These are phyloP conservation scores for Terrapene triunguis DNA, from an alignment of 2,113 vertebrate genomes.

Conservation along the genomic window DNA sequence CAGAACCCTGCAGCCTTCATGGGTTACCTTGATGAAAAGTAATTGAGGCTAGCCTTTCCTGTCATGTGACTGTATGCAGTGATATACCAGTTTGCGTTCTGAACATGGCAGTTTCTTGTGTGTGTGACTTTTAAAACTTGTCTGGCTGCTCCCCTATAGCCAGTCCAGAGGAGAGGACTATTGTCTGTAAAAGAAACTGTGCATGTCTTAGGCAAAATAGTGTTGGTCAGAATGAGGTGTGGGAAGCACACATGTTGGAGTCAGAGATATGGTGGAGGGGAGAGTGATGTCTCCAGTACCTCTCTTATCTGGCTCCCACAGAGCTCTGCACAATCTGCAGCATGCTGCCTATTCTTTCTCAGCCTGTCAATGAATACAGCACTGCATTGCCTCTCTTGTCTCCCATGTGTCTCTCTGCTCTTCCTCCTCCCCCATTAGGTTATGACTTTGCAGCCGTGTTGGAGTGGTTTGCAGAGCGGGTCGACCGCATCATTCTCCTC, in stretches of 20 bases:
- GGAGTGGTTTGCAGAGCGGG: constrained; percentile 97
- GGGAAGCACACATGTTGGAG: neutral
- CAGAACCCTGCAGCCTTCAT: neutral
- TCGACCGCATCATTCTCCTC: constrained; percentile 96
- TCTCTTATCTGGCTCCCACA: neutral
- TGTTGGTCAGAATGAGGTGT: neutral
- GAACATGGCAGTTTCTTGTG: neutral
- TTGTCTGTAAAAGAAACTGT: neutral
- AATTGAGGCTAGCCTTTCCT: neutral
- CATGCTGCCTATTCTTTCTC: neutral
- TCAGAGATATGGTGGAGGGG: neutral
- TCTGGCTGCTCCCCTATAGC: neutral
- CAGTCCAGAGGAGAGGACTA: neutral
- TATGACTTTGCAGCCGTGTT: constrained; percentile 96
- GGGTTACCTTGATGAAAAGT: neutral
- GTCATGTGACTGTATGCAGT: neutral
- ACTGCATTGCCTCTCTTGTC: neutral
- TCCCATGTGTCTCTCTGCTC: neutral
- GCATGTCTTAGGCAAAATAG: neutral
- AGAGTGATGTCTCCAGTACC: neutral
- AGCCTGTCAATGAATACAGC: neutral
- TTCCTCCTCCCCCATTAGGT: constrained; percentile 76
- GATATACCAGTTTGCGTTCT: neutral
- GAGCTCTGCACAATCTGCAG: neutral
- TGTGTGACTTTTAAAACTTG: neutral